A percentile compares a stretch with the other conserved stretches of the same genome.
phyloP scores from a whole-genome alignment of 2,888 invertebrate species.

The Malacosoma neustria region DNA sequence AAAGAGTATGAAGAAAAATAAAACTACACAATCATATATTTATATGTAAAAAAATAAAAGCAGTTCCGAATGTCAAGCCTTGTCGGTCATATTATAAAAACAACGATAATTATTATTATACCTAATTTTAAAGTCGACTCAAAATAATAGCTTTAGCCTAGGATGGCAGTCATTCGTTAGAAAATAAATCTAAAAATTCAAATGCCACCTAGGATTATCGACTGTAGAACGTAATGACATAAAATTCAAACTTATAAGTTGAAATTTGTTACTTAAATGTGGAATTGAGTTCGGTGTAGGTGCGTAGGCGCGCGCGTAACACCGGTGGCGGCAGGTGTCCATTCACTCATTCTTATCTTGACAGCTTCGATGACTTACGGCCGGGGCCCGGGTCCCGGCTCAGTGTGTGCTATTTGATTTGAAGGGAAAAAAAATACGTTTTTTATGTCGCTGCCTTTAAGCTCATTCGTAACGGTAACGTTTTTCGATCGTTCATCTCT shows the following conservation, averaged over 20 bases:
- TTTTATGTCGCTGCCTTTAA: conserved; percentile 61
- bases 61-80: conserved; percentile 55
- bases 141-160: conserved; percentile 54
- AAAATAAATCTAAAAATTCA: conserved; percentile 29
- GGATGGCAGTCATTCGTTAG: conserved; percentile 34
- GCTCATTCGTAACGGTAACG: conserved; percentile 69
- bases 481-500: conserved; percentile 52
- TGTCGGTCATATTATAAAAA: conserved; percentile 55
- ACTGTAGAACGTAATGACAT: conserved; percentile 23
- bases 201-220: conserved; percentile 22
- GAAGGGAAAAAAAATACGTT: conserved; percentile 30
- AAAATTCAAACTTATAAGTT: conserved; percentile 18
- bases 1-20: conserved; percentile 4
- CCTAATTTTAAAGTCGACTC: conserved; percentile 62
- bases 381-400: conserved; percentile 38
- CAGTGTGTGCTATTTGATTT: conserved; percentile 59
- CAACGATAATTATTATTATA: conserved; percentile 64
- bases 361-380: conserved; percentile 72
- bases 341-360: conserved; percentile 73
- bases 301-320: conserved; percentile 67
- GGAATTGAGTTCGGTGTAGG: conserved; percentile 35
- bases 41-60: conserved; percentile 35
- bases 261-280: conserved; percentile 26
- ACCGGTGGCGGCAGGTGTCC: conserved; percentile 70
- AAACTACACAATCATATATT: conserved; percentile 30